Evolutionary conservation across 2,113 vertebrate genomes (phyloP), one percentile per base, ranked within the genome.

Genomic region (Siniperca knerii): DNA sequence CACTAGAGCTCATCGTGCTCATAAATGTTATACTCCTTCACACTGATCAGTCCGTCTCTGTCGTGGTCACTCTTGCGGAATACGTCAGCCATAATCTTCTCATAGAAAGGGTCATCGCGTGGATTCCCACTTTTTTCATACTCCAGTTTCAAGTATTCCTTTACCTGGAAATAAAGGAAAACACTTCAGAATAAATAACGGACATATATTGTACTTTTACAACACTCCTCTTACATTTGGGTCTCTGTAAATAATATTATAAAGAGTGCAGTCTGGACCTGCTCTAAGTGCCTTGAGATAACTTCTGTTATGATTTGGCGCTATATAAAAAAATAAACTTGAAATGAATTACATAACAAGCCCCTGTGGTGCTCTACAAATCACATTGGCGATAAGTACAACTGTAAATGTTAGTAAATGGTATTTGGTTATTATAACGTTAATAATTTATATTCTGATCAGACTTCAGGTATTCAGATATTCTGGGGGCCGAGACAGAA

Each of bases 11-110:
- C 98, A 89, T 99, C 98, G 16, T 98, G 98, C 48, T 96, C 92
- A 87, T 97, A 98, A 48, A 99, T 93, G 69, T 99, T 98, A 81
- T 98, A 99, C 91, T 99, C 98, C 71, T 94, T 97, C 16, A 96
- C 81, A n/a, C 97, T 97, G 94, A 99, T 98, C 81, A 91, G 90
- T 79, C 97, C 98, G 83, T 99, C 96, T 55, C 82, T 81, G 88
- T 99, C 91, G 0, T 91, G 91, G 85, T 99, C 98, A 12, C 95
- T 98, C 94, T 96, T 99, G 82, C 90, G 94, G 94, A 99, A 97
- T 85, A 99, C 97, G 79, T 99, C 98, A 6, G 92, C 89, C 84
- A 98, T 93, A 16, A 99, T 96, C 83, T 95, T 95, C 77, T 97
- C 93, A 8, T 97, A 98, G 89, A 96, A 96, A 0, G 96, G 91